phyloP scores from a whole-genome alignment of 2,113 vertebrate species.

The Pimephales promelas region DNA sequence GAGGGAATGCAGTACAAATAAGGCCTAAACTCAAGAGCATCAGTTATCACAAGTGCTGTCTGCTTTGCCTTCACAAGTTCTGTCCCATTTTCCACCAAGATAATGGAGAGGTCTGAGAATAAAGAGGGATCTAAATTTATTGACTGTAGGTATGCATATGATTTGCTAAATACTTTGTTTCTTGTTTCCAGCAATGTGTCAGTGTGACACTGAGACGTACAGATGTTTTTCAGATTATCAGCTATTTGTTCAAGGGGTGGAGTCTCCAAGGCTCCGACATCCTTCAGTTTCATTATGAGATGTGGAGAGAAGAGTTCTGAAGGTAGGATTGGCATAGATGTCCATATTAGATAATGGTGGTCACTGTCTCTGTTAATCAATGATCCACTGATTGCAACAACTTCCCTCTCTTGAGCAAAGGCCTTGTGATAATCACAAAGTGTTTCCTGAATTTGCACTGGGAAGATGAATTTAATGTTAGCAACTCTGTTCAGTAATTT shows the following conservation, averaged over 20 bases:
- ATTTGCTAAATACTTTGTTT: constrained; percentile 62
- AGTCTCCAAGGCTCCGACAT: constrained; percentile 64
- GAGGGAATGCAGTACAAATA: constrained; percentile 72
- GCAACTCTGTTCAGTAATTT: constrained; percentile 64
- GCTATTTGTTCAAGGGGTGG: constrained; percentile 69
- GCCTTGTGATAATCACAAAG: constrained; percentile 70
- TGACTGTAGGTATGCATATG: constrained; percentile 65
- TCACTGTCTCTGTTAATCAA: constrained; percentile 49
- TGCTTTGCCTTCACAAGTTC: constrained; percentile 62
- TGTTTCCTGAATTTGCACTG: constrained; percentile 51
- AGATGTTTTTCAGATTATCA: constrained; percentile 76
- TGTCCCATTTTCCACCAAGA: constrained; percentile 73
- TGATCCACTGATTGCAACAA: constrained; percentile 72
- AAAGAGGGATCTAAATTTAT: constrained; percentile 44
- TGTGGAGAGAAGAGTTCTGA: accelerated
- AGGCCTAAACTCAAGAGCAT: constrained; percentile 66
- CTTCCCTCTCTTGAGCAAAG: constrained; percentile 57
- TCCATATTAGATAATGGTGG: constrained; percentile 74
- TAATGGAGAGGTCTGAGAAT: constrained; percentile 69
- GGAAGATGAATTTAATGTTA: constrained; percentile 75
- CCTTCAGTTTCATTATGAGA: constrained; percentile 25
- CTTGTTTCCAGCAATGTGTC: constrained; percentile 53
- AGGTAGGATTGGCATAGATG: constrained; percentile 74
- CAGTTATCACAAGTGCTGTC: constrained; percentile 38
- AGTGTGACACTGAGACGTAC: constrained; percentile 65